These are phyloP conservation scores for Argyrosomus japonicus DNA, from an alignment of 2,113 vertebrate species.

Conservation along the genomic window DNA sequence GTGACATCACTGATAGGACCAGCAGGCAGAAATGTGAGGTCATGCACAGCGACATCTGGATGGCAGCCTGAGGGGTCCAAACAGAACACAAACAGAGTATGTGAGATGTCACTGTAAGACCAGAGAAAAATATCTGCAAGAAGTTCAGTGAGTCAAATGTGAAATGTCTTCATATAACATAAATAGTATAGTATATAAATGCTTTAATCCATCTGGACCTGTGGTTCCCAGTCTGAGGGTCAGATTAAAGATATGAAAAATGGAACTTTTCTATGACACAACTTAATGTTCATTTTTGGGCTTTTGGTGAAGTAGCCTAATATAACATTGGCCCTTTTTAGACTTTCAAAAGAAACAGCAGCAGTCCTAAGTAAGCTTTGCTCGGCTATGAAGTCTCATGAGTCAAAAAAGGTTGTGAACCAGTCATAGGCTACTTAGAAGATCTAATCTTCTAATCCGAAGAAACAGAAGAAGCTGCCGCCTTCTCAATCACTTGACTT, in stretches of 20 bases:
- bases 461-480: background rate
- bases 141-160: background rate
- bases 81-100: conserved; percentile 18
- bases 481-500: background rate
- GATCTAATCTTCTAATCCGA: background rate
- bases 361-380: too few relatives aligned
- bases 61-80: conserved; percentile 52
- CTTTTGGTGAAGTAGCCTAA: too few relatives aligned
- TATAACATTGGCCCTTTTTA: background rate
- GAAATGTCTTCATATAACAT: too few relatives aligned
- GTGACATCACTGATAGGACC: conserved; percentile 71
- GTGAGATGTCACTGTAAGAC: background rate
- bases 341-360: background rate
- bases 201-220: background rate
- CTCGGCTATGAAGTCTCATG: too few relatives aligned
- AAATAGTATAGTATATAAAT: too few relatives aligned
- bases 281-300: background rate
- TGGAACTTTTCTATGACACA: too few relatives aligned
- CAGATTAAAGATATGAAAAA: background rate
- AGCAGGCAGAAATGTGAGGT: conserved; percentile 74
- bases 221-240: too few relatives aligned
- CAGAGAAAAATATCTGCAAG: background rate
- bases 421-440: background rate
- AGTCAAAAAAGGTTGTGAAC: background rate
- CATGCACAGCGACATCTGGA: conserved; percentile 79